Conservation (phyloP, 92 coral and sea anemone species). For the Heteractis magnifica region DNA sequence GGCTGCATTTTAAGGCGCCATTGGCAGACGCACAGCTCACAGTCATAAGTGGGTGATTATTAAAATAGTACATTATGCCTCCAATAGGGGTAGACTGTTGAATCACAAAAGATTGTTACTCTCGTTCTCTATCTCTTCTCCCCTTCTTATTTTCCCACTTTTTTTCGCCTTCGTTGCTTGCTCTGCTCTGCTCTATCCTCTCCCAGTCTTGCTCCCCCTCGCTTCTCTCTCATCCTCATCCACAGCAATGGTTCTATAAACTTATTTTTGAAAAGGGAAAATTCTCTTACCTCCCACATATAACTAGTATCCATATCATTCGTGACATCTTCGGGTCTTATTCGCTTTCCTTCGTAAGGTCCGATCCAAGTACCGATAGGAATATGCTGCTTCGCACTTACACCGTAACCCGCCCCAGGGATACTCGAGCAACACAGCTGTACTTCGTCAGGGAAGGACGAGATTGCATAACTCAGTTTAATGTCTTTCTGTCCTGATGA, state of each 20-base stretch:
- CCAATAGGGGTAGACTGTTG: too few species aligned
- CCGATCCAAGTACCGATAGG: constrained; percentile 99
- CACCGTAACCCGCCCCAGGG: constrained; percentile 93
- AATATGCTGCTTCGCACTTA: constrained; percentile 89
- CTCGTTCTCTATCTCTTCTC: neutral
- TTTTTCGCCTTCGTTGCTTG: neutral
- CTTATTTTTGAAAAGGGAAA: neutral
- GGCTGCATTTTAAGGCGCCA: too few species aligned
- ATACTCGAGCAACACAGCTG: constrained; percentile 91
- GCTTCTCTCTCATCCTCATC: too few species aligned
- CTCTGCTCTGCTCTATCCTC: neutral
- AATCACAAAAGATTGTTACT: too few species aligned
- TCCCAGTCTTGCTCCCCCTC: neutral
- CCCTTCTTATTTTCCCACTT: neutral
- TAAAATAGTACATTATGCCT: too few species aligned
- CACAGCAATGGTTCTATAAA: neutral
- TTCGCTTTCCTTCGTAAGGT: constrained; percentile 91
- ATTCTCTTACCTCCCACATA: constrained; percentile 93
- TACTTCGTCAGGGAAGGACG: constrained; percentile 94
- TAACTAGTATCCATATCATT: constrained; percentile 80
- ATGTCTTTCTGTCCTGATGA: constrained; percentile 47
- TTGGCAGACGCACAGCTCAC: too few species aligned
- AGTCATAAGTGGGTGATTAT: too few species aligned
- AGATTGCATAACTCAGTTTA: constrained; percentile 76
- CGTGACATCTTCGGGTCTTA: constrained; percentile 76